phyloP scores from a whole-genome alignment of 2,113 vertebrate species.

The Hirundichthys speculiger region DNA sequence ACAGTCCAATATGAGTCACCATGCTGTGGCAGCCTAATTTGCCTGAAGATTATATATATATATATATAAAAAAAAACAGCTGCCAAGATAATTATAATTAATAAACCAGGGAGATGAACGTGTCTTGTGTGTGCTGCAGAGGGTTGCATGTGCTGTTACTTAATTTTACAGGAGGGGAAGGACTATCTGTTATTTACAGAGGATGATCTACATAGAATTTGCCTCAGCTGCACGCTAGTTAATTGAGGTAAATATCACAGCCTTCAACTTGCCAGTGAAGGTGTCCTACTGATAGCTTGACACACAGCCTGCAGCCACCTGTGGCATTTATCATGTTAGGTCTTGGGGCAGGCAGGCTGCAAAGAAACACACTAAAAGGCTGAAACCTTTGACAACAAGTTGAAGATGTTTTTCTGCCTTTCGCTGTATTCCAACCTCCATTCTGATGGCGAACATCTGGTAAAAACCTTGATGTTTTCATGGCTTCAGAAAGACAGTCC shows the following conservation, averaged over 20 bases:
- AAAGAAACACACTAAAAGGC: neutral
- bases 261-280: constrained; percentile 60
- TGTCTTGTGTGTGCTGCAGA: constrained; percentile 78
- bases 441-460: no score
- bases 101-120: constrained; percentile 87
- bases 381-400: neutral
- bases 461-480: no score
- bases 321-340: constrained; percentile 63
- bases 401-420: neutral
- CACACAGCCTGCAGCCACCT: constrained; percentile 67
- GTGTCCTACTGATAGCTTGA: constrained; percentile 66
- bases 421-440: no score
- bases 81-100: constrained; percentile 94
- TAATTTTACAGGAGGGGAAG: constrained; percentile 40
- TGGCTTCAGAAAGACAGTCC: no score
- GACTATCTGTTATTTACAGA: constrained; percentile 93
- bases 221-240: constrained; percentile 65
- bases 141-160: constrained; percentile 56
- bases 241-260: constrained; percentile 73
- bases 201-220: constrained; percentile 95
- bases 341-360: constrained; percentile 15
- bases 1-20: constrained; percentile 81
- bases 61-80: constrained; percentile 8
- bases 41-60: constrained; percentile 81
- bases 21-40: constrained; percentile 92